Evolutionary conservation across 2,797 vertebrate genomes (phyloP), one percentile per base, ranked within the genome.

Genomic region (Chelon auratus): DNA sequence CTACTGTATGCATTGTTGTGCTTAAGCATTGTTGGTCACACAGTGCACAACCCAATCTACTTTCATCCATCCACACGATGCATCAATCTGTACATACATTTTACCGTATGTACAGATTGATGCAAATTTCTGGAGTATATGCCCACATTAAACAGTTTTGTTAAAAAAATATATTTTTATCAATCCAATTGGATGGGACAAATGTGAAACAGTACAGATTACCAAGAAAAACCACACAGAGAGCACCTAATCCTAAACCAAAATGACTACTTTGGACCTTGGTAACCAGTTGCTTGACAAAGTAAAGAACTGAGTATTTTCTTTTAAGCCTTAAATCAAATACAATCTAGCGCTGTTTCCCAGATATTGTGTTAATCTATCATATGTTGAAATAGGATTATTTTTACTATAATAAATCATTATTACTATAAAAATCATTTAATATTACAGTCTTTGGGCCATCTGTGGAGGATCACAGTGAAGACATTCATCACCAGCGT

Each of bases 101-200:
- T 33, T 33, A 5, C 64, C 65, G 40, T 13, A 43, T 15, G 56
- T 63, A 42, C 40, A 58, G 30, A 76, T 4, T 48, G 12, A 59
- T 55, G 52, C 20, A 51, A 17, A 61, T 57, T n/a, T n/a, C n/a
- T n/a, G n/a, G n/a, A n/a, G n/a, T 22, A 30, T 9, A 20, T 2
- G 36, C 7, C 42, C 10, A 37, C 56, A 59, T 37, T 59, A 48
- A 17, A n/a, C 30, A 48, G 9, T 8, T 45, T 26, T 30, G n/a
- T 14, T n/a, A 9, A 17, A 33, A 33, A 30, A 17, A 33, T 2
- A 52, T 20, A 13, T 33, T 7, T 26, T 3, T 33, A 36, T 22
- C n/a, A n/a, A 12, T 58, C 47, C 0, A 12, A 45, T 4, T 14
- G 2, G 14, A 37, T 24, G 33, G 12, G 42, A 26, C 18, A 13